phyloP scores from a whole-genome alignment of 2,888 invertebrate genomes.

The Hesperia comma region DNA sequence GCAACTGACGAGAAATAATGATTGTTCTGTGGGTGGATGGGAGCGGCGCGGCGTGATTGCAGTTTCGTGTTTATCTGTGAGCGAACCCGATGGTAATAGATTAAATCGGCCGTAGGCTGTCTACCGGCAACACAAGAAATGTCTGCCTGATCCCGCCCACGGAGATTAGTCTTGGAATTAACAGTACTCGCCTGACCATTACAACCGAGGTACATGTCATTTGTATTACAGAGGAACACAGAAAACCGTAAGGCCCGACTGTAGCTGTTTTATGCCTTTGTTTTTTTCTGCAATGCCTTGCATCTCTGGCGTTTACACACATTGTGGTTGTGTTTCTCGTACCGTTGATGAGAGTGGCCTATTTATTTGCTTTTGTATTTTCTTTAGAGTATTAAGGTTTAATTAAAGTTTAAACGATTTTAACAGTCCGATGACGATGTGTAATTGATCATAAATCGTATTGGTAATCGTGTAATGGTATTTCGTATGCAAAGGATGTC shows the following conservation, averaged over 20 bases:
- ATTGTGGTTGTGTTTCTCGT: constrained; percentile 12
- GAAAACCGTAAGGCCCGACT: constrained; percentile 13
- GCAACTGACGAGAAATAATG: constrained; percentile 22
- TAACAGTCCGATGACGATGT: too few relatives aligned
- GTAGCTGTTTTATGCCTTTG: constrained; percentile 20
- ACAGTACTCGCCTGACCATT: constrained; percentile 28
- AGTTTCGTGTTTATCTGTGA: constrained; percentile 33
- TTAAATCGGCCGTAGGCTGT: constrained; percentile 33
- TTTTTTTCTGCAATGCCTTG: constrained; percentile 1
- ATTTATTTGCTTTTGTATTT: background rate
- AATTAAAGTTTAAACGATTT: too few relatives aligned
- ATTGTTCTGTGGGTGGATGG: constrained; percentile 29
- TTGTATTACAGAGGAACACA: constrained; percentile 15
- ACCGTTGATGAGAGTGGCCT: constrained; percentile 1
- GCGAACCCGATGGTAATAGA: constrained; percentile 31
- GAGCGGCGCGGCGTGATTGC: constrained; percentile 24
- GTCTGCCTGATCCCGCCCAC: constrained; percentile 28
- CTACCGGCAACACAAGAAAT: constrained; percentile 33
- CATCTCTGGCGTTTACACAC: background rate
- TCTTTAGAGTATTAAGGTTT: too few relatives aligned
- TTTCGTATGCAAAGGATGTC: too few relatives aligned
- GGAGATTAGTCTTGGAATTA: constrained; percentile 27
- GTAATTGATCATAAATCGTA: too few relatives aligned
- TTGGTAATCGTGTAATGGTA: too few relatives aligned
- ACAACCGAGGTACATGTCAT: constrained; percentile 18